These are phyloP conservation scores for Alviniconcha strummeri DNA, from an alignment of 2,888 invertebrate genomes.

Conservation along the genomic window DNA sequence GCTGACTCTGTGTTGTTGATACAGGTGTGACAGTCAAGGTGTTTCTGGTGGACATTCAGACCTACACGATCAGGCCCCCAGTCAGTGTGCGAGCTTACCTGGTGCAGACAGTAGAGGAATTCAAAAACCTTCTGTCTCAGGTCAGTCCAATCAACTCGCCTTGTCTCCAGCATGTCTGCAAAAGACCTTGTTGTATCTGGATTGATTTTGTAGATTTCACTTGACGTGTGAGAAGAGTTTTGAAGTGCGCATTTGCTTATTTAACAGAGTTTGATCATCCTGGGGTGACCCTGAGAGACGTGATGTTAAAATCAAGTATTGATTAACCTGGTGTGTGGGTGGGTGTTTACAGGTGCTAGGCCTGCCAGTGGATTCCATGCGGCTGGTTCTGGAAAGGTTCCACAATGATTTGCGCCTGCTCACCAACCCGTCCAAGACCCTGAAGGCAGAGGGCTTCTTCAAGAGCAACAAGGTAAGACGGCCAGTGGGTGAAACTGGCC, in stretches of 20 bases:
- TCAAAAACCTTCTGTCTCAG: slow-evolving; percentile 78
- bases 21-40: slow-evolving; percentile 78
- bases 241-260: neutral
- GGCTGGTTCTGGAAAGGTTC: slow-evolving; percentile 75
- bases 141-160: slow-evolving; percentile 42
- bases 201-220: neutral
- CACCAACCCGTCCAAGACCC: slow-evolving; percentile 61
- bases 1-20: neutral
- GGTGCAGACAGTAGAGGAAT: slow-evolving; percentile 77
- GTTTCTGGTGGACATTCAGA: slow-evolving; percentile 79
- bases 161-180: neutral
- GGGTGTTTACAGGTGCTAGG: slow-evolving; percentile 52
- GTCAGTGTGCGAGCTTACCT: slow-evolving; percentile 78
- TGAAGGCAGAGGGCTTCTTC: slow-evolving; percentile 72
- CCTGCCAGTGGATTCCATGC: slow-evolving; percentile 65
- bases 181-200: neutral
- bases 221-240: neutral
- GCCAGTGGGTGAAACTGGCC: too few relatives aligned
- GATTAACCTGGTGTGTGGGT: too few relatives aligned
- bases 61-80: slow-evolving; percentile 80
- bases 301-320: too few relatives aligned
- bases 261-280: neutral
- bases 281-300: too few relatives aligned
- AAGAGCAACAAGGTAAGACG: slow-evolving; percentile 71
- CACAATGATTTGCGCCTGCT: slow-evolving; percentile 71